Conservation (phyloP, 1,140 invertebrate genomes). For the Drosophila lacertosa region DNA sequence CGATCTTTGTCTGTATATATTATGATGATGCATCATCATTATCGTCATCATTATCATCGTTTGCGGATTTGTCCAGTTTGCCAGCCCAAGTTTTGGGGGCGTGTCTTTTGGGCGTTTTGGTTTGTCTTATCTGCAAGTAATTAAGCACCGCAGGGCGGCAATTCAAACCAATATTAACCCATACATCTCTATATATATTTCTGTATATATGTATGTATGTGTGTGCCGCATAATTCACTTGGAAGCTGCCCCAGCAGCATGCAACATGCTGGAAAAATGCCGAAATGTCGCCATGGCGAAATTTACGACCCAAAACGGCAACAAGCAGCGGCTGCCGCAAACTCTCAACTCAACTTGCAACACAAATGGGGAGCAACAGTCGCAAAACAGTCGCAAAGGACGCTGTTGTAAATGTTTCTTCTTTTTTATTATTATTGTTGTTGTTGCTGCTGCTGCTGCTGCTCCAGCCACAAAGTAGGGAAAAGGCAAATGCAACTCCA, state of each 20-base stretch:
- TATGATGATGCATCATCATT: conserved; percentile 31
- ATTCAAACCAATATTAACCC: conserved; percentile 15
- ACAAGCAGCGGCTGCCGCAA: conserved; percentile 47
- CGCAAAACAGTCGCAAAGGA: conserved; percentile 48
- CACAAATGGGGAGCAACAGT: conserved; percentile 31
- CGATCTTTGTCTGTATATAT: not conserved
- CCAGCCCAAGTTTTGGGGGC: conserved; percentile 7
- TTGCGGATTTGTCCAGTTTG: conserved; percentile 36
- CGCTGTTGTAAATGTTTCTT: conserved; percentile 26
- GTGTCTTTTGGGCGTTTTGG: conserved; percentile 15
- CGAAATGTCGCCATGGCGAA: conserved; percentile 72
- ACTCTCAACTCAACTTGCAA: conserved; percentile 31
- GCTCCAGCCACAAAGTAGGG: conserved; percentile 42
- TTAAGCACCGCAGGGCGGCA: conserved; percentile 56
- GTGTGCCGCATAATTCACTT: conserved; percentile 62
- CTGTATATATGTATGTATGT: conserved; percentile 18
- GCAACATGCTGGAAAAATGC: conserved; percentile 72
- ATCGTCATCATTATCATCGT: conserved; percentile 43
- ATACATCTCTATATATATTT: not conserved
- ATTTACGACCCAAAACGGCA: conserved; percentile 77
- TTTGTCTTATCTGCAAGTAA: conserved; percentile 49
- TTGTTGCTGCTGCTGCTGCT: conserved; percentile 16
- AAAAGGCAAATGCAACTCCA: conserved; percentile 13
- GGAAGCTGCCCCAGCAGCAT: conserved; percentile 25
- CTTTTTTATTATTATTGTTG: conserved; percentile 14